phyloP scores from a whole-genome alignment of 2,888 invertebrate species.

The Himalopsyche kuldschensis region DNA sequence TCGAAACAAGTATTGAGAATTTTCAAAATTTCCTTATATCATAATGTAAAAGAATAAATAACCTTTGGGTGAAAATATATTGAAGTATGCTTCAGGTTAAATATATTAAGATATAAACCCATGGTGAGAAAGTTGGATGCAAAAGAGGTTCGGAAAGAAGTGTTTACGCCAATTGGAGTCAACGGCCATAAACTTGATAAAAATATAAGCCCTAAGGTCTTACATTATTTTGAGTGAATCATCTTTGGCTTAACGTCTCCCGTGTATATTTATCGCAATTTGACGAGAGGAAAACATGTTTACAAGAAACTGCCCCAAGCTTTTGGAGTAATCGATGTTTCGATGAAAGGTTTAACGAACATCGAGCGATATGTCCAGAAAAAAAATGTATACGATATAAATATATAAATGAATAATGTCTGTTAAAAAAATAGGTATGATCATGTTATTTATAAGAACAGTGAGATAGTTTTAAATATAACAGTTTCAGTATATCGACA shows the following conservation, averaged over 20 bases:
- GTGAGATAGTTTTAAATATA: too few species aligned
- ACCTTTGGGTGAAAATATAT: too few species aligned
- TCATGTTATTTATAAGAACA: too few species aligned
- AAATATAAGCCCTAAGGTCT: neutral
- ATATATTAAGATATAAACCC: too few species aligned
- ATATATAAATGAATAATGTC: too few species aligned
- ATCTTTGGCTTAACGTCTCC: neutral
- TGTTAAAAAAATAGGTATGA: too few species aligned
- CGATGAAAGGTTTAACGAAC: neutral
- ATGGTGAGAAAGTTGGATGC: neutral
- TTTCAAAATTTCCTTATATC: too few species aligned
- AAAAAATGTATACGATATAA: neutral
- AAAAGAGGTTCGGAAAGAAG: neutral
- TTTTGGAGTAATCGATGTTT: neutral
- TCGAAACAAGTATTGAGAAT: too few species aligned
- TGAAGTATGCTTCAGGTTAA: too few species aligned
- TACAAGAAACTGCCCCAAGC: constrained; percentile 12
- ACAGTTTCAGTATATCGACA: too few species aligned
- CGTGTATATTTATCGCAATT: constrained; percentile 18
- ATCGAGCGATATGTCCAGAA: neutral
- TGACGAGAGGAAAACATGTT: constrained; percentile 15
- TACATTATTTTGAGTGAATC: neutral
- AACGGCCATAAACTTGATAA: neutral
- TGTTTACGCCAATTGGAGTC: neutral
- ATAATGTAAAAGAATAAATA: too few species aligned